Base-by-base conservation (phyloP, 2,888 invertebrate species). In the Ephialtes manifestator region DNA sequence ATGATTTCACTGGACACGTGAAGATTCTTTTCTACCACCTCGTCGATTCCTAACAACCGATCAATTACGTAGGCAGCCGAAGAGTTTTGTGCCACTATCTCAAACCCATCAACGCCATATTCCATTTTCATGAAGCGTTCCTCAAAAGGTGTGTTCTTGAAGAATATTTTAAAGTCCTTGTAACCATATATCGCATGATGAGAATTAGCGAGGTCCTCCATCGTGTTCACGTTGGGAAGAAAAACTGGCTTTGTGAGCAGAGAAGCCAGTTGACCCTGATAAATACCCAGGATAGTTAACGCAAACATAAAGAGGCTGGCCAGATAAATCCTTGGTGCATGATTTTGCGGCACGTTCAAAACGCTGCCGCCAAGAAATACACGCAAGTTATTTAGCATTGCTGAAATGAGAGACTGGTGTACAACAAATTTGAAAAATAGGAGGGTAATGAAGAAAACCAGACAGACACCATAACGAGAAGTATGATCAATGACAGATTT, bases 231-330 rank as follows among this genome's bases (percentile, higher is more conserved):
- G 7, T 72, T 72, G 13, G 11, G 18, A 11, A 31, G 4, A 15
- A 11, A 4, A 11, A 35, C 18, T 3, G 7, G 13, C n/a, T 55
- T 39, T 20, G 72, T 24, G 13, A 72, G 43, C 18, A 72, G 11
- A 13, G 72, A 58, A 0, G 72, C 72, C 24, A 72, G 15, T 13
- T 58, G 39, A 13, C 72, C 58, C 15, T 72, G 72, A 39, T 39
- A 72, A 5, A 55, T 55, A 0, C 58, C 72, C 15, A 58, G 72
- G 8, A 72, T 31, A 4, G 11, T 39, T 8, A 72, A 0, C 4
- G 20, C 39, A 13, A 55, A 55, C 24, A 72, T 10, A 15, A 72
- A 55, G 2, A 72, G 3, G 8, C 39, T 13, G 2, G 43, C n/a
- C 4, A 72, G 39, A 15, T 43, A 72, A 11, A 72, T 24, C 5